A percentile compares a stretch with the other conserved stretches of the same genome.
phyloP scores from a whole-genome alignment of 2,113 vertebrate genomes.

The Columbina picui region DNA sequence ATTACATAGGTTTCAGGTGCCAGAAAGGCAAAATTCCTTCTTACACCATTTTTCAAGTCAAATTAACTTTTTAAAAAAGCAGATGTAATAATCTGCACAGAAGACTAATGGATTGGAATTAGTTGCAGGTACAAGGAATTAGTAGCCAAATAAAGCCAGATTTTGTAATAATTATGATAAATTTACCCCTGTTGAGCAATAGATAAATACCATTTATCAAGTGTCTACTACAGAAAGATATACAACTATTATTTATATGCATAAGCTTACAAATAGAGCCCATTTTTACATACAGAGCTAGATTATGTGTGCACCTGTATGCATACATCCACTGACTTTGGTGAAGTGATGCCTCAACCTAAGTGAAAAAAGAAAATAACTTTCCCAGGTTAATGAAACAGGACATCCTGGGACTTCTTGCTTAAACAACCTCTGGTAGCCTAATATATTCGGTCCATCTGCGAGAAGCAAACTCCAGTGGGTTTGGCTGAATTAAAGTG shows the following conservation, averaged over 20 bases:
- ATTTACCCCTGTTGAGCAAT: neutral
- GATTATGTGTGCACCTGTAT: neutral
- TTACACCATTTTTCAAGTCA: neutral
- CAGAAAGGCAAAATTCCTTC: neutral
- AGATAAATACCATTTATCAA: conserved; percentile 8
- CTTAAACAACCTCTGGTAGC: neutral
- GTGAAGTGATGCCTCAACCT: neutral
- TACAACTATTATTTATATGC: neutral
- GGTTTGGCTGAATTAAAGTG: neutral
- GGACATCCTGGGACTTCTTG: neutral
- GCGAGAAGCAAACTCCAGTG: neutral
- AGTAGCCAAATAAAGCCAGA: neutral
- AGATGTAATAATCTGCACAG: neutral
- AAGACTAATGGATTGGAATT: neutral
- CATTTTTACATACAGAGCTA: neutral
- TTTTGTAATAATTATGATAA: neutral
- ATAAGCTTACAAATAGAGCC: neutral
- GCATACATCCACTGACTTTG: neutral
- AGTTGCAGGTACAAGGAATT: neutral
- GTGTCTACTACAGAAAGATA: neutral
- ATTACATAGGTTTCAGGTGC: neutral
- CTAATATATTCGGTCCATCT: neutral
- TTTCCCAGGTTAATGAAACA: neutral
- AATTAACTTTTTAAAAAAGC: neutral
- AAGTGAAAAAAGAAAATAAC: neutral